phyloP scores from a whole-genome alignment of 2,113 vertebrate species.

The Steatornis caripensis region DNA sequence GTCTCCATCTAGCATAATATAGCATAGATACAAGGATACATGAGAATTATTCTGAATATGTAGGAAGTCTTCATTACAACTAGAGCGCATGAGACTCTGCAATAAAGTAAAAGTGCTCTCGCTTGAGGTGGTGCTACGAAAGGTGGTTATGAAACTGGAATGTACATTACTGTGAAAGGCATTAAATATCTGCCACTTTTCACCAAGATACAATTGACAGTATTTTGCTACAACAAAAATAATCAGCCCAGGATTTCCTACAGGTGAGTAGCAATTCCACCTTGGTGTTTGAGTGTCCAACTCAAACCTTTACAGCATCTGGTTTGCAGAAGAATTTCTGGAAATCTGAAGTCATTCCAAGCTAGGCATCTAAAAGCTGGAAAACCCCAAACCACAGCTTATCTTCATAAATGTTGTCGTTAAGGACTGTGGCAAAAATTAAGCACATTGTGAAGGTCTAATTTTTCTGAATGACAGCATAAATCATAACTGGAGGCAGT shows the following conservation, averaged over 20 bases:
- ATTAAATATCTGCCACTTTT: not conserved
- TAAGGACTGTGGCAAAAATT: not conserved
- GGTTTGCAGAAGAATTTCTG: not conserved
- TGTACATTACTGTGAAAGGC: not conserved
- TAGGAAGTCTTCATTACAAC: not conserved
- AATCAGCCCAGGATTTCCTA: not conserved
- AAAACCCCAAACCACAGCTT: not conserved
- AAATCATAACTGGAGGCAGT: slow-evolving; percentile 48
- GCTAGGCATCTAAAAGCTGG: not conserved
- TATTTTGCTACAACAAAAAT: not conserved
- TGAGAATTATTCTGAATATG: not conserved
- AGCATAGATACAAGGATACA: not conserved
- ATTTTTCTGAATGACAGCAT: slow-evolving; percentile 31
- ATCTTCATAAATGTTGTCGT: not conserved
- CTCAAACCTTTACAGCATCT: rapidly evolving
- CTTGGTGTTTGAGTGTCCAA: rapidly evolving
- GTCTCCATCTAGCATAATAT: no score
- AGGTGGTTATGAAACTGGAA: not conserved
- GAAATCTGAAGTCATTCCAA: not conserved
- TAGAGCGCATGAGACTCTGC: rapidly evolving
- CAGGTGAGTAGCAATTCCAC: not conserved
- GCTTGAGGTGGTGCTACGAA: not conserved
- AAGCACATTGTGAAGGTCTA: slow-evolving; percentile 2
- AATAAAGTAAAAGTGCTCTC: not conserved
- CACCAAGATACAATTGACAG: not conserved